Evolutionary conservation across 2,113 vertebrate species (phyloP).

Genomic region (Sorex araneus): DNA sequence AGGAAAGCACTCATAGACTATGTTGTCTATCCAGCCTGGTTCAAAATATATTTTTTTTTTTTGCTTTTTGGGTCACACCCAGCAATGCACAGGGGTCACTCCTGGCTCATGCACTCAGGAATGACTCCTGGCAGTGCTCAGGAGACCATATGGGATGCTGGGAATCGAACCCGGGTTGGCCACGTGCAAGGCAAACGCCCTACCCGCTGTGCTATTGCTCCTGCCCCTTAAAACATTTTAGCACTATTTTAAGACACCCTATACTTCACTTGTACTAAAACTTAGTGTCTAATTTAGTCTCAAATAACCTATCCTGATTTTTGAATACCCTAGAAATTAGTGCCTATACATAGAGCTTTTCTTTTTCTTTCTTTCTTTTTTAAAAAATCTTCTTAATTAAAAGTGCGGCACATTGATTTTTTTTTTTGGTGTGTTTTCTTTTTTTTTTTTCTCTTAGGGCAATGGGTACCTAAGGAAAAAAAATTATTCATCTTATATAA

Average conservation of each 20-base stretch:
- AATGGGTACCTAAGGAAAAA: slow-evolving; percentile 51
- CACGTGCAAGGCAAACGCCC: too few relatives aligned
- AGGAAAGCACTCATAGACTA: too few relatives aligned
- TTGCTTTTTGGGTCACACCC: too few relatives aligned
- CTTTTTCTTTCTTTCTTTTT: background rate
- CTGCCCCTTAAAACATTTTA: slow-evolving; percentile 3
- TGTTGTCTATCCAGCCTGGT: too few relatives aligned
- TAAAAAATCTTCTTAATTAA: background rate
- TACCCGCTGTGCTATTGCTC: too few relatives aligned
- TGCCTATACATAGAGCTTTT: background rate
- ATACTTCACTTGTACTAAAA: slow-evolving; percentile 50
- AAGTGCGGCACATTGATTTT: slow-evolving; percentile 32
- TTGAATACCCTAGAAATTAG: slow-evolving; percentile 71
- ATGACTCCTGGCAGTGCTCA: too few relatives aligned
- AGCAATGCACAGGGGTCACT: too few relatives aligned
- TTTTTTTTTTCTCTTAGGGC: slow-evolving; percentile 33
- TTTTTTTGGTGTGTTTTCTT: background rate
- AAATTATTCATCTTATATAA: slow-evolving; percentile 54
- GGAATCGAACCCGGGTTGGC: too few relatives aligned
- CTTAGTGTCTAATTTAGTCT: slow-evolving; percentile 57
- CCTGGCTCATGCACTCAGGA: too few relatives aligned
- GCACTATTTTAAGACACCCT: slow-evolving; percentile 54
- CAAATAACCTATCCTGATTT: slow-evolving; percentile 51
- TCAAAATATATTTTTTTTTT: too few relatives aligned
- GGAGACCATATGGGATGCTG: too few relatives aligned